Evolutionary conservation across 2,888 invertebrate species (phyloP).

Genomic region (Microctonus hyperodae): DNA sequence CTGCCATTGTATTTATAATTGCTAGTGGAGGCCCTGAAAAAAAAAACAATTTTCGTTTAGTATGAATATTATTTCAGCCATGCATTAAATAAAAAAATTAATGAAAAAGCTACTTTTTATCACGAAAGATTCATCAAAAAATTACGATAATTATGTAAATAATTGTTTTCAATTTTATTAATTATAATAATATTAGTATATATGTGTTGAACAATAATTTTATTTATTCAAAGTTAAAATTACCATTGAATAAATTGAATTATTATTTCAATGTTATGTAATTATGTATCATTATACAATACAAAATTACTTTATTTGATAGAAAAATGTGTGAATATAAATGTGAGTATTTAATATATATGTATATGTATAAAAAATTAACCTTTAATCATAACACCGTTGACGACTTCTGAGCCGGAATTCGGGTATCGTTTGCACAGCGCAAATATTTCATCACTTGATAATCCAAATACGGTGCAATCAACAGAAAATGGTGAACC

Average conservation of each 20-base stretch:
- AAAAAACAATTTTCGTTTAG: constrained; percentile 35
- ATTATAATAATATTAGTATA: too few relatives aligned
- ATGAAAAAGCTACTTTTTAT: background rate
- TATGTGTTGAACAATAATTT: background rate
- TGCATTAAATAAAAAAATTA: constrained; percentile 3
- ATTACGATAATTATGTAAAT: too few relatives aligned
- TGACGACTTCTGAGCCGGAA: constrained; percentile 71
- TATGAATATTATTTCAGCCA: constrained; percentile 6
- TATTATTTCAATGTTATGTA: background rate
- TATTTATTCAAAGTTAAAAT: constrained; percentile 8
- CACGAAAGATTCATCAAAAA: too few relatives aligned
- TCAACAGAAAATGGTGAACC: constrained; percentile 79
- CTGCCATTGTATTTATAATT: constrained; percentile 77
- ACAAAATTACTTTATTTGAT: background rate
- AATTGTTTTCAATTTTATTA: too few relatives aligned
- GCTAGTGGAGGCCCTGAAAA: constrained; percentile 70
- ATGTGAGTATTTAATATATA: background rate
- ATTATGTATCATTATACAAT: background rate
- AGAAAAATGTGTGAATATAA: background rate
- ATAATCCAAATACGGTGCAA: constrained; percentile 79
- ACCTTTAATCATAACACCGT: constrained; percentile 76
- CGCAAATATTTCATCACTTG: constrained; percentile 74
- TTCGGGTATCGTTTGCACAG: constrained; percentile 74
- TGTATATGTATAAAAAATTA: too few relatives aligned
- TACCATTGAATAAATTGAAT: constrained; percentile 24